Evolutionary conservation across 37 sponge, comb jelly and placozoan genomes (phyloP), one percentile per base, ranked within the genome.

Genomic region (Hexactinellida sp.): DNA sequence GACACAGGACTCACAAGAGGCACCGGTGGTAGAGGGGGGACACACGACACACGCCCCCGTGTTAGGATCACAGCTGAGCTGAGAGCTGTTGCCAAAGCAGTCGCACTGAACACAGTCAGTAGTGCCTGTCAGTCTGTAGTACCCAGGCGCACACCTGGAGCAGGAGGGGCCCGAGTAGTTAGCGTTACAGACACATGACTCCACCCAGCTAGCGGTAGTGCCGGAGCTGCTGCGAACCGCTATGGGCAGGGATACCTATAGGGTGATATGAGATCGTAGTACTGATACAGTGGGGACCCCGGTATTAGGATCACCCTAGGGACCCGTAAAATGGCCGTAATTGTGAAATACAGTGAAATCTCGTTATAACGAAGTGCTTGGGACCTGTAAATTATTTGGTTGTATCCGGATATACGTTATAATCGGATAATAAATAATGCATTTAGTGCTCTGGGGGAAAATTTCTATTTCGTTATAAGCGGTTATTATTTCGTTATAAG

Each of bases 91-190:
- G 0, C 91, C 91, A 84, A 88, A 91, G 85, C 95, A 94, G 32
- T 94, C 85, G 82, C 95, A 94, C 36, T 36, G 88, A n/a, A 84
- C 83, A 83, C 95, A 94, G n/a, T n/a, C n/a, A 0, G 84, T 35
- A 10, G 91, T 90, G 34, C 10, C 32, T 1, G 63, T 0, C 23
- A 86, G 38, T 36, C 89, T 38, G 21, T 55, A 88, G 86, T 91
- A 94, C 0, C 92, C 95, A 39, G 38, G 55, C 23, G 90, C 86
- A 89, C 95, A 94, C 37, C 83, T 39, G 30, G 92, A 90, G 90
- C 94, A 94, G 10, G 91, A 90, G 0, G 88, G 82, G n/a, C 95
- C 95, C 24, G 86, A 38, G 87, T 92, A 94, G 84, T 89, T 89
- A 0, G 71, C 7, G 3, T 88, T 88, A 89, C 89, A 85, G 34